These are phyloP conservation scores for Macropis europaea DNA, from an alignment of 2,888 invertebrate species.

Conservation along the genomic window DNA sequence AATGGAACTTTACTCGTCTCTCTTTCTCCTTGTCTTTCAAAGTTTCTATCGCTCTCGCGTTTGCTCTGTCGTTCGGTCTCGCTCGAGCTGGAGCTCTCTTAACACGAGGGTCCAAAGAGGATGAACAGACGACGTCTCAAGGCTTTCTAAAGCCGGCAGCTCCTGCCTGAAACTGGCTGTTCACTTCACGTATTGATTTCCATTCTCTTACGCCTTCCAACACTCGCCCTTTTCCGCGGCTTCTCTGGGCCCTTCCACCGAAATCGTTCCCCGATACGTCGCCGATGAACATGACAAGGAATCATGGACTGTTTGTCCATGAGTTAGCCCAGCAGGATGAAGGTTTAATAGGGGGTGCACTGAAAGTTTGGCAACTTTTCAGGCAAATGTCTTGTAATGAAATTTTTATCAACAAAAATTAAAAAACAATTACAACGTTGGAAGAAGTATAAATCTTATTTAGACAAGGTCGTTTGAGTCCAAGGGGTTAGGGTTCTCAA, in stretches of 20 bases:
- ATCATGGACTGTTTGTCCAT: neutral
- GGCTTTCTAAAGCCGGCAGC: constrained; percentile 74
- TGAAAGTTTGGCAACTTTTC: no score
- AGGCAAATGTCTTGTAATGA: no score
- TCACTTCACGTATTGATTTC: constrained; percentile 79
- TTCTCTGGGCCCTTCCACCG: constrained; percentile 37
- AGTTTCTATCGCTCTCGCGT: constrained; percentile 53
- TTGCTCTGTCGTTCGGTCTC: constrained; percentile 43
- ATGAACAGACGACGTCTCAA: constrained; percentile 71
- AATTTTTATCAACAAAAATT: no score
- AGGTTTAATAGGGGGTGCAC: no score
- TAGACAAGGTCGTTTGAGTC: no score
- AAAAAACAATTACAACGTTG: no score
- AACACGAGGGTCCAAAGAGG: constrained; percentile 62
- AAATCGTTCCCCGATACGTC: constrained; percentile 20
- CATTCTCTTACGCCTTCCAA: constrained; percentile 76
- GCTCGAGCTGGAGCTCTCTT: constrained; percentile 59
- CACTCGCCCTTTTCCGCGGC: constrained; percentile 69
- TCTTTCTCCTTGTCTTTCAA: constrained; percentile 49
- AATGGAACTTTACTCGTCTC: constrained; percentile 66
- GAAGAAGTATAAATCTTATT: no score
- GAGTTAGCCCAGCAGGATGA: constrained; percentile 18
- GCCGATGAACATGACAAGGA: constrained; percentile 2
- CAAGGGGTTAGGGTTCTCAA: no score
- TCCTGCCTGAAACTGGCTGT: constrained; percentile 72